phyloP scores from a whole-genome alignment of 1,140 invertebrate genomes.

The Antheraea pernyi region DNA sequence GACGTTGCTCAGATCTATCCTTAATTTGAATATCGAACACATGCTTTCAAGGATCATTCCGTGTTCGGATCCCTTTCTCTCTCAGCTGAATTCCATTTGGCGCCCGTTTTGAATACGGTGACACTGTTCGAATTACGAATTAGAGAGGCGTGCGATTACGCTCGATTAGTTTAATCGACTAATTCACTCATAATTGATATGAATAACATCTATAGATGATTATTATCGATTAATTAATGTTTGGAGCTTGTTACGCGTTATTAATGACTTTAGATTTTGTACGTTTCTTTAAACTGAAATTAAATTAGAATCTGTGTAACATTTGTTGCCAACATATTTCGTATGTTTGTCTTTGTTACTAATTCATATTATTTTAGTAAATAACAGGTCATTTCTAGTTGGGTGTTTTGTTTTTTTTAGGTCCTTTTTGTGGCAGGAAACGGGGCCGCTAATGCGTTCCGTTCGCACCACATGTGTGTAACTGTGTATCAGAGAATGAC shows the following conservation, averaged over 20 bases:
- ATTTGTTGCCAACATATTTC: not conserved
- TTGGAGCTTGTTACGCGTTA: not conserved
- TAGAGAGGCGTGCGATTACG: slow-evolving; percentile 5
- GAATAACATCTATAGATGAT: not conserved
- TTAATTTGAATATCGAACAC: slow-evolving; percentile 65
- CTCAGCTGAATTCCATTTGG: not conserved
- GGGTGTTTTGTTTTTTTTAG: slow-evolving; percentile 34
- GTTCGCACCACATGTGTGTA: slow-evolving; percentile 60
- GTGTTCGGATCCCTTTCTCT: slow-evolving; percentile 19
- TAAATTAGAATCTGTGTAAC: not conserved
- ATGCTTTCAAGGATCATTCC: slow-evolving; percentile 45
- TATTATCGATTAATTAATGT: not conserved
- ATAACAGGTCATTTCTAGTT: slow-evolving; percentile 18
- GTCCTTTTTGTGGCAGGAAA: slow-evolving; percentile 51
- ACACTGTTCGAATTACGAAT: slow-evolving; percentile 9
- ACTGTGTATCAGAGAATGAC: slow-evolving; percentile 44
- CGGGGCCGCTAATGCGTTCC: slow-evolving; percentile 49
- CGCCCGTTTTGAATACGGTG: slow-evolving; percentile 1
- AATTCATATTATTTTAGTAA: slow-evolving; percentile 17
- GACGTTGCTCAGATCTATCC: slow-evolving; percentile 50
- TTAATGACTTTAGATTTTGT: not conserved
- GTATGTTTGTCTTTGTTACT: slow-evolving; percentile 5
- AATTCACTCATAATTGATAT: slow-evolving; percentile 8
- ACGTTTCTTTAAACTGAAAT: not conserved
- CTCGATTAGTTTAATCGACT: slow-evolving; percentile 13